Conservation (phyloP, 2,113 vertebrate species). For the zebrafish (Danio rerio) region DNA sequence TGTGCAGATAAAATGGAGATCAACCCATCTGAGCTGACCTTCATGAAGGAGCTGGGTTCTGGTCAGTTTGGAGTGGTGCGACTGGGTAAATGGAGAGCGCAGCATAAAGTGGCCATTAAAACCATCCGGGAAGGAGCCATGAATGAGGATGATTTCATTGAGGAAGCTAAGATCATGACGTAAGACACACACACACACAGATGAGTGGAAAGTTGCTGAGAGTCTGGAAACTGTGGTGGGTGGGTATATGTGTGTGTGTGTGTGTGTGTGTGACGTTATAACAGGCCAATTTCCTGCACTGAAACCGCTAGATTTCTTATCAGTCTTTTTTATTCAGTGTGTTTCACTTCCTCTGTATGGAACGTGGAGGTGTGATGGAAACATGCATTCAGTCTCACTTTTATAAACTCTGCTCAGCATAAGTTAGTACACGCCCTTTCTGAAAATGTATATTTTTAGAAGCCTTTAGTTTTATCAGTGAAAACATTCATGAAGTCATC, state of each 20-base stretch:
- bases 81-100: slow-evolving; percentile 90
- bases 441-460: too few relatives aligned
- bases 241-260: slow-evolving; percentile 11
- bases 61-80: slow-evolving; percentile 90
- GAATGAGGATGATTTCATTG: slow-evolving; percentile 96
- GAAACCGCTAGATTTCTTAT: neutral
- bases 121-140: slow-evolving; percentile 91
- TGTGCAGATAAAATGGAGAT: slow-evolving; percentile 92
- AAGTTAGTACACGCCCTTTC: too few relatives aligned
- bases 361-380: neutral
- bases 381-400: neutral
- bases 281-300: neutral
- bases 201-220: slow-evolving; percentile 30
- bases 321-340: neutral
- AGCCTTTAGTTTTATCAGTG: too few relatives aligned
- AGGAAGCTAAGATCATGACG: slow-evolving; percentile 98
- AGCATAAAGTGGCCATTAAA: slow-evolving; percentile 95
- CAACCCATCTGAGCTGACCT: slow-evolving; percentile 88
- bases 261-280: slow-evolving; percentile 36
- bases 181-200: slow-evolving; percentile 67
- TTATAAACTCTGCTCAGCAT: too few relatives aligned
- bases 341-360: neutral
- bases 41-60: slow-evolving; percentile 92
- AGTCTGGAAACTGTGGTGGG: slow-evolving; percentile 26
- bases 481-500: too few relatives aligned